These are phyloP conservation scores for Anhinga anhinga DNA, from an alignment of 2,113 vertebrate species.

Conservation along the genomic window DNA sequence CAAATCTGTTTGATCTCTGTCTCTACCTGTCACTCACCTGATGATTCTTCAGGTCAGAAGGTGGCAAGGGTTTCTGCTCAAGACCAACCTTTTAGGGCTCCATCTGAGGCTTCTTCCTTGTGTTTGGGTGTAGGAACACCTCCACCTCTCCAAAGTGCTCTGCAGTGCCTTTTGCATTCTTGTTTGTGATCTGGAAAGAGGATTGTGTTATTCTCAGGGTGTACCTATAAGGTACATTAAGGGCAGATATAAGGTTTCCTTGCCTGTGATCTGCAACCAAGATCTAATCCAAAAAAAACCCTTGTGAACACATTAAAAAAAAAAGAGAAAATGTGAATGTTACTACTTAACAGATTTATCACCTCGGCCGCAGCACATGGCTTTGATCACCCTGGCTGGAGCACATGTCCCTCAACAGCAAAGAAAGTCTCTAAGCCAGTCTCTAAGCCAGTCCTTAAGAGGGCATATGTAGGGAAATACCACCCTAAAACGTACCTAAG, in stretches of 20 bases:
- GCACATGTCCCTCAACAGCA: neutral
- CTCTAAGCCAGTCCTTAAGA: neutral
- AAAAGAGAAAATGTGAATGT: neutral
- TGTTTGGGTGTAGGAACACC: neutral
- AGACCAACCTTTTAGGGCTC: neutral
- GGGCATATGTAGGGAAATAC: neutral
- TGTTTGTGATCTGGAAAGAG: neutral
- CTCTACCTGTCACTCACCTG: neutral
- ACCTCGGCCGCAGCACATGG: neutral
- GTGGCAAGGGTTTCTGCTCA: neutral
- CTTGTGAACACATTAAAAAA: neutral
- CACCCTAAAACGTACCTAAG: neutral
- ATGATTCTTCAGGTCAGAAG: neutral
- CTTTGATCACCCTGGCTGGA: neutral
- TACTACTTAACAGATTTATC: neutral
- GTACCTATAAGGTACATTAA: neutral
- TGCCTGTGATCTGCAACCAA: neutral
- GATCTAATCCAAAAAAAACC: neutral
- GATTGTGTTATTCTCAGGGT: neutral
- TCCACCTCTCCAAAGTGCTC: neutral
- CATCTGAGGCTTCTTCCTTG: neutral
- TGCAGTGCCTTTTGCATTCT: neutral
- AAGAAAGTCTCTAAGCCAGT: neutral
- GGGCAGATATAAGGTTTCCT: neutral
- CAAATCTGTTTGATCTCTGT: accelerated